Percentiles rank a stretch among this genome's conserved stretches.
Evolutionary conservation across 2,113 vertebrate species (phyloP).

Genomic region (Sphyrna mokarran): DNA sequence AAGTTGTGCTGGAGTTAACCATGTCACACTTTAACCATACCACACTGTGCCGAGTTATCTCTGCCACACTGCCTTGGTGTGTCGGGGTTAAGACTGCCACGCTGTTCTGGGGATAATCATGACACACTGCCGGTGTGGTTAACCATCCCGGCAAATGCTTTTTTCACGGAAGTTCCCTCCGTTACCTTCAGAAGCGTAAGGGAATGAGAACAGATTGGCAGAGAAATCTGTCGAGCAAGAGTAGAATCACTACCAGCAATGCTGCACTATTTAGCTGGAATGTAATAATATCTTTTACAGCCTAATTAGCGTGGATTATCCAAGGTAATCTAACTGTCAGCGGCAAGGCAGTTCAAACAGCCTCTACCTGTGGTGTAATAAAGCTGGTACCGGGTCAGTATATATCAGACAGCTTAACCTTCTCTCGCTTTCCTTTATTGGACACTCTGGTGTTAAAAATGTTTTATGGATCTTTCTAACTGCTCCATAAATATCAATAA

Average conservation of each 20-base stretch:
- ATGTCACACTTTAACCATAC: no score
- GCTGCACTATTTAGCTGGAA: background rate
- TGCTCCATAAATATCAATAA: slow-evolving; percentile 34
- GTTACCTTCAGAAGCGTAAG: background rate
- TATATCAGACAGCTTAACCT: background rate
- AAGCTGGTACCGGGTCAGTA: background rate
- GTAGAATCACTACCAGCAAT: background rate
- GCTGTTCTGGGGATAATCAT: no score
- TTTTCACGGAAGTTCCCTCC: no score
- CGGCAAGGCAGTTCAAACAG: background rate
- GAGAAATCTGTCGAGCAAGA: background rate
- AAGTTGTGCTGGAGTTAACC: no score
- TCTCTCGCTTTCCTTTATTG: background rate
- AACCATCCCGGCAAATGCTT: no score
- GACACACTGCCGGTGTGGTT: no score
- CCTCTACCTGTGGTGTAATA: background rate
- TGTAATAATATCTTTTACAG: background rate
- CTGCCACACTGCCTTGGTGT: no score
- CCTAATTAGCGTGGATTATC: background rate
- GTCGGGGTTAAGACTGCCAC: no score
- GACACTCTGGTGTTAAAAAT: background rate
- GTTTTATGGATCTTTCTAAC: slow-evolving; percentile 33
- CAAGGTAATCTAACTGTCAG: slow-evolving; percentile 10
- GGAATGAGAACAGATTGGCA: background rate
- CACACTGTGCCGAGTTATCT: background rate